Conservation (phyloP, 92 coral and sea anemone genomes). For the Paragorgia papillata region DNA sequence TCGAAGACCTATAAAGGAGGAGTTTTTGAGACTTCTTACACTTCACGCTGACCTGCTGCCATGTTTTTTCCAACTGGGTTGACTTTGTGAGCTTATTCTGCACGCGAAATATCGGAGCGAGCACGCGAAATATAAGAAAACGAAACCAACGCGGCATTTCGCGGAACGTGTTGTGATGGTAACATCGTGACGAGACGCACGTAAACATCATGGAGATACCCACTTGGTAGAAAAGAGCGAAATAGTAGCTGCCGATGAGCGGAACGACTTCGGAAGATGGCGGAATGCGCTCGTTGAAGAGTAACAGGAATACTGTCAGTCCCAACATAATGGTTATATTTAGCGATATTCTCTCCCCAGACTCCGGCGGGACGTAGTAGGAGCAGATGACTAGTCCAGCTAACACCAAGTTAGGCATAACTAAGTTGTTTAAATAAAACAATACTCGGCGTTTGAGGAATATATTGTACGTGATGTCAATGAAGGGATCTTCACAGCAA, state of each 20-base stretch:
- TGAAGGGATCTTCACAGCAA: slow-evolving; percentile 85
- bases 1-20: slow-evolving; percentile 56
- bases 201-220: slow-evolving; percentile 77
- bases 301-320: slow-evolving; percentile 81
- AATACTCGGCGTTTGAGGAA: slow-evolving; percentile 67
- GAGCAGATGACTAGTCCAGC: slow-evolving; percentile 81
- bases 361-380: slow-evolving; percentile 83
- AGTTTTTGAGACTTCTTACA: slow-evolving; percentile 40
- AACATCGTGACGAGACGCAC: slow-evolving; percentile 64
- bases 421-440: slow-evolving; percentile 81
- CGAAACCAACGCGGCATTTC: slow-evolving; percentile 79
- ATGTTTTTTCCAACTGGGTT: background rate
- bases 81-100: slow-evolving; percentile 29
- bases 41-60: slow-evolving; percentile 31
- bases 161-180: slow-evolving; percentile 68
- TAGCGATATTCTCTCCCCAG: slow-evolving; percentile 92
- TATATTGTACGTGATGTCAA: slow-evolving; percentile 81
- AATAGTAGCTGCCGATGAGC: slow-evolving; percentile 78
- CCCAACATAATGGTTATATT: slow-evolving; percentile 88
- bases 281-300: slow-evolving; percentile 89
- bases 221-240: slow-evolving; percentile 77
- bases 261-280: slow-evolving; percentile 92
- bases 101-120: slow-evolving; percentile 68
- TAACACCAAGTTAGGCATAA: slow-evolving; percentile 82
- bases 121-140: slow-evolving; percentile 66